Evolutionary conservation across 2,113 vertebrate genomes (phyloP).

Genomic region (Grallaria varia): DNA sequence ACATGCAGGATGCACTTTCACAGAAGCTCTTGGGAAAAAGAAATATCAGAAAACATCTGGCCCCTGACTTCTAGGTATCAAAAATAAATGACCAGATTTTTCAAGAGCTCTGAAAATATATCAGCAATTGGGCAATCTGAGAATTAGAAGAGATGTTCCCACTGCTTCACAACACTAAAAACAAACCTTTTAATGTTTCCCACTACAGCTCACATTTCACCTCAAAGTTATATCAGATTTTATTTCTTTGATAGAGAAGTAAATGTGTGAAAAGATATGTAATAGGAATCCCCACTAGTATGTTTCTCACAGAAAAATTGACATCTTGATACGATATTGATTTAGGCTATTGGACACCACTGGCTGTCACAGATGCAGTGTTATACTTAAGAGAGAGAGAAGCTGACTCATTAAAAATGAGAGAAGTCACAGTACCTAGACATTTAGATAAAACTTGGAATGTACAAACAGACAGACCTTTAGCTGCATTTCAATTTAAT

Average conservation of each 20-base stretch:
- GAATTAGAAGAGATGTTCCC: background rate
- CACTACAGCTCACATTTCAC: background rate
- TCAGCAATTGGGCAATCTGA: background rate
- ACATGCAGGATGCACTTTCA: fast-evolving
- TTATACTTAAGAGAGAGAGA: background rate
- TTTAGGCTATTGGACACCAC: background rate
- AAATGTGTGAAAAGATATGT: background rate
- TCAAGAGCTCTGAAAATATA: background rate
- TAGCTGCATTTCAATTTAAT: constrained; percentile 1
- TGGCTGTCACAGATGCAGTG: background rate
- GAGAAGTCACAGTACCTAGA: background rate
- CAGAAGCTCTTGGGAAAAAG: background rate
- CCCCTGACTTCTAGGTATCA: background rate
- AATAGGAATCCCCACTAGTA: background rate
- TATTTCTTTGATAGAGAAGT: background rate
- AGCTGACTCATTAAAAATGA: background rate
- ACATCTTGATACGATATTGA: background rate
- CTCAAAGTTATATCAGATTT: background rate
- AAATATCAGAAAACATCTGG: background rate
- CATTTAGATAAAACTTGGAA: background rate
- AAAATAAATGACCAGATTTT: background rate
- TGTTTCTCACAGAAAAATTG: background rate
- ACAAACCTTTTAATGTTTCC: background rate
- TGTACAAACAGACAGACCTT: background rate
- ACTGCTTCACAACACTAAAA: background rate